A percentile compares a stretch with the other conserved stretches of the same genome.
phyloP scores from a whole-genome alignment of 2,797 vertebrate species.

The Spheniscus humboldti region DNA sequence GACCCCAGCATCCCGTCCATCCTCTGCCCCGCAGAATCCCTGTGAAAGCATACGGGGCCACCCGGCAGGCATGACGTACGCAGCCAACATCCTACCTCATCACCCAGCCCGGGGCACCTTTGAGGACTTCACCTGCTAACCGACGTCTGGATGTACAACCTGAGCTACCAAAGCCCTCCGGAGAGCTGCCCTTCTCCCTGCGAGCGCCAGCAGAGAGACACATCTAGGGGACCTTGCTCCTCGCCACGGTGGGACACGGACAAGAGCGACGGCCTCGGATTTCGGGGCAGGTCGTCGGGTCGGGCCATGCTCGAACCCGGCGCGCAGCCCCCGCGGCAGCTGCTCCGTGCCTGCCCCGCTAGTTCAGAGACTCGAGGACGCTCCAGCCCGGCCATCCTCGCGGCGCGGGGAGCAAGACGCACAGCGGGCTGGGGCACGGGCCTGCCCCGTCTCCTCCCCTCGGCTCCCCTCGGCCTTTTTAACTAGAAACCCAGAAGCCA shows the following conservation, averaged over 20 bases:
- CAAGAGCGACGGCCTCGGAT: slow-evolving; percentile 4
- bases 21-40: slow-evolving; percentile 77
- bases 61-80: slow-evolving; percentile 90
- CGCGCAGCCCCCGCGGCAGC: neutral
- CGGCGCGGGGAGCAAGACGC: neutral
- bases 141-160: slow-evolving; percentile 65
- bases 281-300: neutral
- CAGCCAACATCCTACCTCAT: slow-evolving; percentile 99
- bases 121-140: slow-evolving; percentile 96
- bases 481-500: slow-evolving; percentile 61
- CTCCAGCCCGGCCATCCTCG: neutral
- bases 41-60: slow-evolving; percentile 90
- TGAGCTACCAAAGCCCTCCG: slow-evolving; percentile 66
- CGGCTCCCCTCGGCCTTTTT: slow-evolving; percentile 56
- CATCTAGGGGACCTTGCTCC: slow-evolving; percentile 25
- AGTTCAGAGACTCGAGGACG: slow-evolving; percentile 23
- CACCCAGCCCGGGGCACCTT: slow-evolving; percentile 96
- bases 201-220: slow-evolving; percentile 1
- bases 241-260: slow-evolving; percentile 11
- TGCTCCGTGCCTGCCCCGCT: neutral
- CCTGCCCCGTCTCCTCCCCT: neutral
- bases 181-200: slow-evolving; percentile 59
- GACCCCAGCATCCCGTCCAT: accelerated
- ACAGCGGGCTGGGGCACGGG: slow-evolving; percentile 8
- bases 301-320: neutral